These are phyloP conservation scores for Pelodiscus sinensis DNA, from an alignment of 2,113 vertebrate species.

Conservation along the genomic window DNA sequence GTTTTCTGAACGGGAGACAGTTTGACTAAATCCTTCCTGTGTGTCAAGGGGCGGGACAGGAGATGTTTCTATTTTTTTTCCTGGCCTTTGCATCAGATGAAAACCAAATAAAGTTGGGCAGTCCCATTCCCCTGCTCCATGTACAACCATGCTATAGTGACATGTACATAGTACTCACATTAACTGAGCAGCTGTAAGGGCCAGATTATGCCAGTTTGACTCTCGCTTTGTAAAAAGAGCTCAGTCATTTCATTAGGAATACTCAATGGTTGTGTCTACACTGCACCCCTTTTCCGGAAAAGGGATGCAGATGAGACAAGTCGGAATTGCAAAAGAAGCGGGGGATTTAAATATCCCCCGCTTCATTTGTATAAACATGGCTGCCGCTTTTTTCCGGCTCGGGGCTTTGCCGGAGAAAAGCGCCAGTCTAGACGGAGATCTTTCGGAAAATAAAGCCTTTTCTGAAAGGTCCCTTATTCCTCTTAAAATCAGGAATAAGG, in stretches of 20 bases:
- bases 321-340: too few species aligned
- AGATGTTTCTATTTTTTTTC: background rate
- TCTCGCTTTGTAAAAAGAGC: background rate
- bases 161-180: background rate
- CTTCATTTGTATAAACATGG: too few species aligned
- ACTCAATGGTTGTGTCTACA: too few species aligned
- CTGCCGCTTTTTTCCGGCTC: too few species aligned
- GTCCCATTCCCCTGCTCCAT: conserved; percentile 9
- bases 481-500: too few species aligned
- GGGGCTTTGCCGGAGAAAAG: too few species aligned
- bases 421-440: too few species aligned
- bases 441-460: too few species aligned
- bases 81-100: conserved; percentile 45
- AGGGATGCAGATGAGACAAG: too few species aligned
- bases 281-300: too few species aligned
- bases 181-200: conserved; percentile 9
- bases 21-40: conserved; percentile 7
- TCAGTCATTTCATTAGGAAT: background rate
- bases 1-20: background rate
- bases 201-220: conserved; percentile 33
- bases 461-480: too few species aligned
- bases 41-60: background rate
- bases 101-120: conserved; percentile 27
- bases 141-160: background rate
- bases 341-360: too few species aligned